A percentile compares a stretch with the other conserved stretches of the same genome.
Conservation (phyloP, 2,888 invertebrate species). For the Eupithecia inturbata region DNA sequence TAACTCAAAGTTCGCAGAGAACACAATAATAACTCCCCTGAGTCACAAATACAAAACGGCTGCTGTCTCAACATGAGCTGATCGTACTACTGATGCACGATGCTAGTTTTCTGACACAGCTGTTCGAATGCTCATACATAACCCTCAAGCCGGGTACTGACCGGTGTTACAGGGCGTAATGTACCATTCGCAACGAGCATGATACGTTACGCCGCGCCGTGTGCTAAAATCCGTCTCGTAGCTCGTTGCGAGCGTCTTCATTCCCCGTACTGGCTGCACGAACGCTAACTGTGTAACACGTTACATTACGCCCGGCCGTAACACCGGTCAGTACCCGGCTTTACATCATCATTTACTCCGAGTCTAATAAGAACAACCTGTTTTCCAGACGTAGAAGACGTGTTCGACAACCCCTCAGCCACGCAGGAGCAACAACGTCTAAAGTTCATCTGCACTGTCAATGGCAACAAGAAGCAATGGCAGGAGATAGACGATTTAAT, state of each 20-base stretch:
- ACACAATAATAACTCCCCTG: not conserved
- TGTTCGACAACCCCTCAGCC: slow-evolving; percentile 16
- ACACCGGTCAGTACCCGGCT: too few relatives aligned
- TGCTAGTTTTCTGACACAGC: not conserved
- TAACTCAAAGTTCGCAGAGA: too few relatives aligned
- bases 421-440: slow-evolving; percentile 49
- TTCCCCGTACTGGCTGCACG: too few relatives aligned
- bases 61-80: not conserved
- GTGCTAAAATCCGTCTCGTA: too few relatives aligned
- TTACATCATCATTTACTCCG: not conserved
- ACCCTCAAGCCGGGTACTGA: too few relatives aligned
- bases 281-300: too few relatives aligned
- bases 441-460: slow-evolving; percentile 54
- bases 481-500: slow-evolving; percentile 50
- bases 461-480: slow-evolving; percentile 48
- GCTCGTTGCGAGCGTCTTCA: too few relatives aligned
- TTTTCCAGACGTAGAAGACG: slow-evolving; percentile 23
- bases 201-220: too few relatives aligned
- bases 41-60: not conserved
- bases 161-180: too few relatives aligned
- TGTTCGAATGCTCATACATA: not conserved
- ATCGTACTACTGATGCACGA: not conserved
- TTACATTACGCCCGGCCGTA: too few relatives aligned
- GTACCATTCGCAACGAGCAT: too few relatives aligned
- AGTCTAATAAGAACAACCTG: not conserved